phyloP scores from a whole-genome alignment of 2,888 invertebrate genomes.

The Philonicus albiceps region DNA sequence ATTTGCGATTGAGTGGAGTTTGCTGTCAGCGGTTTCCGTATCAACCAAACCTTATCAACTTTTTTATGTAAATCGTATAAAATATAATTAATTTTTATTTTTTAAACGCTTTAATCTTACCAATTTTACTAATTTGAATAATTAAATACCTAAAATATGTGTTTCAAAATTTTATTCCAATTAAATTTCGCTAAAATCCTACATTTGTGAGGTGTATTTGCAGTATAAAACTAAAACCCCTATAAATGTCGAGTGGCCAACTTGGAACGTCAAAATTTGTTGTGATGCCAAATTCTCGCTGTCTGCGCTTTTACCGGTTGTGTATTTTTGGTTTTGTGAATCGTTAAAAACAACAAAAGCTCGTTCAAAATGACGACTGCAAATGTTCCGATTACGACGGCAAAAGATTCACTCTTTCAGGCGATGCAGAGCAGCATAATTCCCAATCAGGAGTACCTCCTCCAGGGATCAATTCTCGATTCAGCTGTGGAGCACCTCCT shows the following conservation, averaged over 20 bases:
- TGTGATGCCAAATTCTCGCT: background rate
- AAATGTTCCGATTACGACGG: background rate
- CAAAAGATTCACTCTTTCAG: slow-evolving; percentile 77
- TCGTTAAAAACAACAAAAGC: background rate
- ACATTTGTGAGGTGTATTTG: background rate
- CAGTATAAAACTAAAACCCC: background rate
- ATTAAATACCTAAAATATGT: background rate
- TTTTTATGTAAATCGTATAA: too few relatives aligned
- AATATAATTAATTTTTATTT: too few relatives aligned
- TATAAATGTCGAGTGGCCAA: background rate
- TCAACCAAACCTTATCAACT: background rate
- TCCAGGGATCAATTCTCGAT: slow-evolving; percentile 94
- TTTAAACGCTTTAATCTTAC: too few relatives aligned
- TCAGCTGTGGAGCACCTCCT: slow-evolving; percentile 89
- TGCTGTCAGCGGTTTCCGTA: background rate
- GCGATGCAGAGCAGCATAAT: slow-evolving; percentile 86
- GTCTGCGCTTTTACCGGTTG: background rate
- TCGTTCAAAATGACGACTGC: background rate
- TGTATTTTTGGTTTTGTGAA: background rate
- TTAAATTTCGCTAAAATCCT: background rate
- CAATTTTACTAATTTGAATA: too few relatives aligned
- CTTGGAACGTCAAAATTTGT: background rate
- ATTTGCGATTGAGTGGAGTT: background rate
- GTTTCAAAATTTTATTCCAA: background rate
- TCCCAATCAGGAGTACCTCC: slow-evolving; percentile 91